Evolutionary conservation across 2,888 invertebrate genomes (phyloP).

Genomic region (Sphaerophoria rueppellii): DNA sequence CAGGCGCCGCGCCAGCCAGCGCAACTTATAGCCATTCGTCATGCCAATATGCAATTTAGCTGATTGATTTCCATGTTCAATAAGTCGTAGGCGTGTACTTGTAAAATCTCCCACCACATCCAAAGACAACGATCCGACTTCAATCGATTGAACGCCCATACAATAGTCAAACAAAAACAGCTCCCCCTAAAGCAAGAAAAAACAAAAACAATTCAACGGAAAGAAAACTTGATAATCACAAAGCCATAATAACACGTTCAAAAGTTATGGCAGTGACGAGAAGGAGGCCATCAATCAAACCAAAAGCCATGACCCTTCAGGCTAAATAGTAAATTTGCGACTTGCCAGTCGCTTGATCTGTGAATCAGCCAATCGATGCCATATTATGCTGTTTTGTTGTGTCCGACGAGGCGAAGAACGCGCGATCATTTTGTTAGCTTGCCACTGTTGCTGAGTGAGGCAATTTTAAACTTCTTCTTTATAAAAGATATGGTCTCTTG

Average conservation of each 20-base stretch:
- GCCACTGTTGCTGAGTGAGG: slow-evolving; percentile 42
- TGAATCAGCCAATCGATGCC: slow-evolving; percentile 11
- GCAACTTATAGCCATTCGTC: slow-evolving; percentile 55
- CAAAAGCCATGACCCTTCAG: slow-evolving; percentile 55
- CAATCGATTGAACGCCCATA: slow-evolving; percentile 64
- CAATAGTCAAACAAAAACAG: slow-evolving; percentile 20
- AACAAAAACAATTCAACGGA: not conserved
- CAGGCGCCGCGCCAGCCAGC: slow-evolving; percentile 51
- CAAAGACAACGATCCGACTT: slow-evolving; percentile 2
- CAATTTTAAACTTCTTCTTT: slow-evolving; percentile 39
- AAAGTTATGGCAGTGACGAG: slow-evolving; percentile 73
- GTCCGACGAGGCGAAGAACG: not conserved
- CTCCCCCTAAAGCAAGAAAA: slow-evolving; percentile 5
- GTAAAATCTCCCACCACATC: slow-evolving; percentile 56
- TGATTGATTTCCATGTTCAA: slow-evolving; percentile 59
- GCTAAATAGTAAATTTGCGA: slow-evolving; percentile 40
- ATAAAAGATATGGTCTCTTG: not conserved
- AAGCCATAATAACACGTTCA: slow-evolving; percentile 66
- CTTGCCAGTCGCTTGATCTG: slow-evolving; percentile 38
- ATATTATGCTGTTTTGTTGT: not conserved
- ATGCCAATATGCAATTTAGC: slow-evolving; percentile 31
- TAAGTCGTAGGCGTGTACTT: slow-evolving; percentile 64
- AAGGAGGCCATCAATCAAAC: slow-evolving; percentile 70
- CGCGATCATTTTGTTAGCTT: slow-evolving; percentile 28
- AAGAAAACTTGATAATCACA: slow-evolving; percentile 22